Conservation (phyloP, 2,888 invertebrate species). For the Tridacna gigas region DNA sequence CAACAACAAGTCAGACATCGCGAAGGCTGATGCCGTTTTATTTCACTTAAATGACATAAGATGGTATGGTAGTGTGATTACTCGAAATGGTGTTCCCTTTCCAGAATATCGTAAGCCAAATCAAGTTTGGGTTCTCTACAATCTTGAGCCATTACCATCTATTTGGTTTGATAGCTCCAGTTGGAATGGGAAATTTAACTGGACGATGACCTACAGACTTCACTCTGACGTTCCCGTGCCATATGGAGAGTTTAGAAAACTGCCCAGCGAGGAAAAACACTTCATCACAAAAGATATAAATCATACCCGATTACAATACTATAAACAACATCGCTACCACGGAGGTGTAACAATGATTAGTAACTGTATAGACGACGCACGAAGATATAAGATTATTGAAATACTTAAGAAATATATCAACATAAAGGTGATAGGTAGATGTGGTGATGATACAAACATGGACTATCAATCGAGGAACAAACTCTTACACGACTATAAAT, state of each 20-base stretch:
- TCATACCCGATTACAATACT: conserved; percentile 10
- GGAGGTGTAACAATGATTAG: conserved; percentile 45
- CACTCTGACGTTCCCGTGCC: conserved; percentile 39
- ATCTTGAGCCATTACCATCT: conserved; percentile 41
- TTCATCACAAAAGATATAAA: neutral
- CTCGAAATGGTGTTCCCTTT: conserved; percentile 8
- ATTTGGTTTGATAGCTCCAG: conserved; percentile 35
- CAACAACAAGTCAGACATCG: conserved; percentile 36
- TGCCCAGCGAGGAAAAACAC: conserved; percentile 15
- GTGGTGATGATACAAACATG: conserved; percentile 27
- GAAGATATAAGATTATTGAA: conserved; percentile 42
- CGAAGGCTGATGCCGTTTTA: conserved; percentile 37
- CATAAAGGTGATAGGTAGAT: conserved; percentile 32
- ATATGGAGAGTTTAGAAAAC: conserved; percentile 18
- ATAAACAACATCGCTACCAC: conserved; percentile 1
- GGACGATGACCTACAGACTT: conserved; percentile 41
- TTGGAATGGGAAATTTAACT: conserved; percentile 51
- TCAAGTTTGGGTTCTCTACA: conserved; percentile 46
- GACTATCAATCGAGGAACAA: conserved; percentile 28
- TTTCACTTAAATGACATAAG: conserved; percentile 49
- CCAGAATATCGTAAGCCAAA: conserved; percentile 34
- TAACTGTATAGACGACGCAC: conserved; percentile 46
- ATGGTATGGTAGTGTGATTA: conserved; percentile 19
- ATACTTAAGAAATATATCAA: conserved; percentile 27
- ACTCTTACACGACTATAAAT: conserved; percentile 30